phyloP scores from a whole-genome alignment of 2,888 invertebrate genomes.

The Pyralis farinalis region DNA sequence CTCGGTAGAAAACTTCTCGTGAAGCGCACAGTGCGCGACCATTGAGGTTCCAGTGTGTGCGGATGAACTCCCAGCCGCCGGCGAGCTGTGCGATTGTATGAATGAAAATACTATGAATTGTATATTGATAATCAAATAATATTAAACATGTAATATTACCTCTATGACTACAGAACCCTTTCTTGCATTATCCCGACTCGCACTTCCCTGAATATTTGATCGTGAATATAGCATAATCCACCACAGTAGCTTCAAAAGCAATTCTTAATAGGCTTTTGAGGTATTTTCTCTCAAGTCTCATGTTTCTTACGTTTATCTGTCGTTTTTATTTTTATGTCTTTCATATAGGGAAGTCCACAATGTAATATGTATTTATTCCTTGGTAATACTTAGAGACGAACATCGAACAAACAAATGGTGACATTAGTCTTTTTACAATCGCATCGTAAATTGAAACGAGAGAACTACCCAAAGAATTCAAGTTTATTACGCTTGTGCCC shows the following conservation, averaged over 20 bases:
- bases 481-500: slow-evolving; percentile 31
- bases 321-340: not conserved
- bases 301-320: slow-evolving; percentile 3
- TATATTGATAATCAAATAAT: no score
- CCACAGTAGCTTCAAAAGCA: slow-evolving; percentile 17
- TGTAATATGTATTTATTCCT: no score
- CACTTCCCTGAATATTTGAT: no score
- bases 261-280: slow-evolving; percentile 13
- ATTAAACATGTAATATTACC: no score
- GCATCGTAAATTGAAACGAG: slow-evolving; percentile 46
- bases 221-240: slow-evolving; percentile 17
- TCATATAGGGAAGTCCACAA: not conserved
- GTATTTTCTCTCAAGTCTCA: slow-evolving; percentile 6
- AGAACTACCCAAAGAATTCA: slow-evolving; percentile 30
- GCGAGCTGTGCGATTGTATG: no score
- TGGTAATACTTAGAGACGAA: not conserved
- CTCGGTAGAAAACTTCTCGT: no score
- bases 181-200: no score
- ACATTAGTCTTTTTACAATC: slow-evolving; percentile 43
- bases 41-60: no score
- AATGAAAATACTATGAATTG: no score
- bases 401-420: slow-evolving; percentile 9
- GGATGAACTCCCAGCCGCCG: no score
- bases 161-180: no score
- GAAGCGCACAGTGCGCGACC: no score